Evolutionary conservation across 2,797 vertebrate species (phyloP), one percentile per base, ranked within the genome.

Genomic region (Hydrolagus colliei): DNA sequence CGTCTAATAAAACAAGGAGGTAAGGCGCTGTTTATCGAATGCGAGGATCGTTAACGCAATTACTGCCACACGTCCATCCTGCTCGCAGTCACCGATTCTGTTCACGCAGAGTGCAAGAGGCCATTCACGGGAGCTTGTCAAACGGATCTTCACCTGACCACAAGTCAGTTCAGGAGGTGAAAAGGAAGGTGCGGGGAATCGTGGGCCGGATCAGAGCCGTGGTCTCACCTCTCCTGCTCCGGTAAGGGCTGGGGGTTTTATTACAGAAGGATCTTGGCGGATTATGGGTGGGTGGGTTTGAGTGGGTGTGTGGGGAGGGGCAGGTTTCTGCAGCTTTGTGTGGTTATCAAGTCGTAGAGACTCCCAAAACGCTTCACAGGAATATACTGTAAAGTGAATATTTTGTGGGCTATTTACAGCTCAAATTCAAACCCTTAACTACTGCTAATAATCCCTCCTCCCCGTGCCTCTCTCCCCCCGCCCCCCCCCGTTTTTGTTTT

Each of bases 151-250:
- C 85, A 63, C 87, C 87, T 0, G 61, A 88, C 27, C 86, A 72
- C 18, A 35, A 27, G 0, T 67, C 86, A 18, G 2, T 11, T 35
- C 7, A 13, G 18, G 1, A 10, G 8, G 1, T 86, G 90, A 89
- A 88, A 90, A 90, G 91, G 76, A 89, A 92, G n/a, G 88, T 91
- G 52, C 86, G 88, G 16, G n/a, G 22, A 73, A 91, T 95, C 89
- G 89, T 94, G 88, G 86, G 89, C 52, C 89, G 95, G 74, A 92
- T 96, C 82, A 94, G 95, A 90, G 93, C 95, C 72, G 92, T 92
- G 0, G 92, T 96, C 68, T 90, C 91, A 14, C 90, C 94, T 0
- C 86, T 90, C 71, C 4, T 95, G 13, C 90, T 96, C 86, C 94
- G 97, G 95, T 95, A 85, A 82, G 90, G 6, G 84, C 1, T 85